Evolutionary conservation across 1,140 invertebrate species (phyloP), one percentile per base, ranked within the genome.

Genomic region (Glossosoma conforme): DNA sequence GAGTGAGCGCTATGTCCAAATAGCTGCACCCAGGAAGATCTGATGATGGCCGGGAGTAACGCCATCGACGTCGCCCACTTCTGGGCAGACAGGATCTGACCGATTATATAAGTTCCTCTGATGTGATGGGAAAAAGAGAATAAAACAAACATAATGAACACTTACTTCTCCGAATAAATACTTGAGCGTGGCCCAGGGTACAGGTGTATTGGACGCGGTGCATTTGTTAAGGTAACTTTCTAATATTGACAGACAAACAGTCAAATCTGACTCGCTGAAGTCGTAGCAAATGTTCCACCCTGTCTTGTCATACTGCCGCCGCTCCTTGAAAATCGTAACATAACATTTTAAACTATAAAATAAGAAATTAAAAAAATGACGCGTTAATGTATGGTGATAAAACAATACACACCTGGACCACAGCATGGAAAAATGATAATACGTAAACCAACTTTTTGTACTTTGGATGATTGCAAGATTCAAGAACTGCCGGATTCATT

Each of bases 201-300:
- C 82, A 0, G 70, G 66, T 24, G 87, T 83, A 24, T 78, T 79
- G 1, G 72, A 72, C 1, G 75, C 65, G 9, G 74, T 57, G 28
- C 83, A 79, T 62, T 89, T 88, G 0, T 78, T 85, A 10, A 93
- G 70, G 68, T 93, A 94, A 4, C 84, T 89, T 37, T 86, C 79
- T 20, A 94, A 67, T 48, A 94, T 93, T 62, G 84, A 80, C 48
- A 85, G 80, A 65, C 88, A 91, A 11, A 93, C 89, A 46, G 83
- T 81, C 64, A 93, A 94, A 73, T 96, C 92, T 0, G 88, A 88
- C 69, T 93, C 89, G 62, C 90, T 93, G 66, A 94, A 95, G 72
- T 95, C 91, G 63, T 94, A 95, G 32, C 77, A 79, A 49, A 94
- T 89, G 63, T 95, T 96, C 91, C 91, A 94, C 1, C 91, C 91